These are phyloP conservation scores for Lepidotrigona ventralis DNA, from an alignment of 1,140 invertebrate species.

Conservation along the genomic window DNA sequence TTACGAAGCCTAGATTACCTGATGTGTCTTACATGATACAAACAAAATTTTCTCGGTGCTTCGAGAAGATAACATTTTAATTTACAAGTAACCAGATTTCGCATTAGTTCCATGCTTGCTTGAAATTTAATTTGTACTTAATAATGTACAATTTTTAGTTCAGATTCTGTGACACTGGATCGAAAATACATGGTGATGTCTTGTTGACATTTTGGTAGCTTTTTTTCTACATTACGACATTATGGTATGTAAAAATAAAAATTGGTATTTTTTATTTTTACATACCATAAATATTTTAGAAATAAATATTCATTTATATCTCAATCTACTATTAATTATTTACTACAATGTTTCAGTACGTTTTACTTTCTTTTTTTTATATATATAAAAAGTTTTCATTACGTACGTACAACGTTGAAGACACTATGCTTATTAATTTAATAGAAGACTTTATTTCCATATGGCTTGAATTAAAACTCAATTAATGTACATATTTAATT, in stretches of 20 bases:
- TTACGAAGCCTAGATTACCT: constrained; percentile 61
- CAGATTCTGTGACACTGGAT: constrained; percentile 2
- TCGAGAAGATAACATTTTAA: constrained; percentile 65
- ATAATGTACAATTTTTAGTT: not conserved
- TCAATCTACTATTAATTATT: constrained; percentile 13
- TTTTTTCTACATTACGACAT: constrained; percentile 39
- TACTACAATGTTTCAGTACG: not conserved
- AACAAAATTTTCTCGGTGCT: constrained; percentile 60
- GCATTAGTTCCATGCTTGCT: constrained; percentile 69
- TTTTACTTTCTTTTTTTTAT: constrained; percentile 25
- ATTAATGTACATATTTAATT: not conserved
- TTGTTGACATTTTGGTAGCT: constrained; percentile 51
- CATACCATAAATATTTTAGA: not conserved
- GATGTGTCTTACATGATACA: constrained; percentile 69
- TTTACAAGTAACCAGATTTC: constrained; percentile 59
- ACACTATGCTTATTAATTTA: not conserved
- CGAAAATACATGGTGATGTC: constrained; percentile 23
- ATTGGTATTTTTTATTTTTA: not conserved
- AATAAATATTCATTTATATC: not conserved
- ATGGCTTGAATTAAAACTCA: not conserved
- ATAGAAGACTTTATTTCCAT: not conserved
- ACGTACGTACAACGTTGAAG: not conserved
- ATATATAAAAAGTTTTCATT: constrained; percentile 51
- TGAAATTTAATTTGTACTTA: not conserved
- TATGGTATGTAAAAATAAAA: too few relatives aligned